Base-by-base conservation (phyloP, 1,140 invertebrate genomes). In the Cecropterus lyciades region DNA sequence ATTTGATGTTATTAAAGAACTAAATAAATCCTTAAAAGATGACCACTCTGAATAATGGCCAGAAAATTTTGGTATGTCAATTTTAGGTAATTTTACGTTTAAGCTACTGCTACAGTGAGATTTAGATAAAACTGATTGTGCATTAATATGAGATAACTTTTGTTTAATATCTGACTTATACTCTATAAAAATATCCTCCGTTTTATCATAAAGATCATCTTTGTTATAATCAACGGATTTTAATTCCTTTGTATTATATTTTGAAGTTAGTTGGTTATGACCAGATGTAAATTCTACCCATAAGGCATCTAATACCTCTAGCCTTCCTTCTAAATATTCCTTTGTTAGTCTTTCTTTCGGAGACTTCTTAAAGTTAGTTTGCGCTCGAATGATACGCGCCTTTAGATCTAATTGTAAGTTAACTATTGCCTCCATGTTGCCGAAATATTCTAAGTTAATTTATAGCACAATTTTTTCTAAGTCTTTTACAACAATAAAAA, bases 31-130 rank as follows among this genome's bases (percentile, higher is more conserved):
- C 15, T 46, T n/a, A 3, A 59, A 59, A 10, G 56, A 46, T 27
- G 20, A 24, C 56, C 40, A 59, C 16, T 59, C 42, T 1, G 42
- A 15, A 16, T 59, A 59, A 6, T 46, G 45, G 13, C 56, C 56
- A 9, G 56, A 27, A 46, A 59, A 59, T 1, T 9, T 30, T 27
- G 40, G 56, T 10, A 59, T 46, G 30, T 27, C 45, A 15, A 59
- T 59, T 46, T 59, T 59, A 7, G 56, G 56, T 3, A 59, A 46
- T 59, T 59, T 59, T 6, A 59, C 20, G 3, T 42, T 43, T 20
- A 11, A 43, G 7, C 11, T 27, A 9, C 9, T 33, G 20, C 5
- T 20, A 20, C 20, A 20, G 5, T 20, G 20, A 33, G 30, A 33
- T 49, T 49, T 7, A 20, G 20, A 20, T 13, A 24, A 24, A 16